phyloP scores from a whole-genome alignment of 2,113 vertebrate species.

The Zosterops japonicus region DNA sequence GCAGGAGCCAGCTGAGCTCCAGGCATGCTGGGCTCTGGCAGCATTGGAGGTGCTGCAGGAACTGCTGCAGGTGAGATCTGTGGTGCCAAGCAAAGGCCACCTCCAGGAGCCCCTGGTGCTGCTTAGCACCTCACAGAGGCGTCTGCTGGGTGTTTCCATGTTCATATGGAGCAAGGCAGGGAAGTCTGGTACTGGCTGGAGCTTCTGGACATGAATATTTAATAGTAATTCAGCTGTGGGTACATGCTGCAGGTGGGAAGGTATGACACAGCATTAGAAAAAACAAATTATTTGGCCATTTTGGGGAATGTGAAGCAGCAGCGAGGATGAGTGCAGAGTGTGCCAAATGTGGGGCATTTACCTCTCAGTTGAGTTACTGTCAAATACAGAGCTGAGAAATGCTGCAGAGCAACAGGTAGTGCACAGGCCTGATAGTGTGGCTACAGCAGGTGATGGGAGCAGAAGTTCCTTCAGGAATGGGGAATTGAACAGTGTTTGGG shows the following conservation, averaged over 20 bases:
- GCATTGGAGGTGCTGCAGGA: rapidly evolving
- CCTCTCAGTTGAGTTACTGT: neutral
- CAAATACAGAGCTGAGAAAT: neutral
- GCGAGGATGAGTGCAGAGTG: neutral
- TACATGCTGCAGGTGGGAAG: conserved; percentile 37
- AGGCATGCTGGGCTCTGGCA: rapidly evolving
- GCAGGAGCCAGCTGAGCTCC: neutral
- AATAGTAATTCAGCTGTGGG: conserved; percentile 7
- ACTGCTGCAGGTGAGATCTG: rapidly evolving
- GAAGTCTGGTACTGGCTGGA: neutral
- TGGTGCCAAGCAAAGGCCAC: neutral
- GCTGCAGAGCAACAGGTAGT: neutral
- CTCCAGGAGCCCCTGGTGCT: neutral
- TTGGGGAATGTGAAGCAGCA: neutral
- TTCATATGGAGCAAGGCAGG: neutral
- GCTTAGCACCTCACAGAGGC: rapidly evolving
- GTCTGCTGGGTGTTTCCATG: neutral
- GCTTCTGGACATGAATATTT: conserved; percentile 7
- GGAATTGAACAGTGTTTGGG: neutral
- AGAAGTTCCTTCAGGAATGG: neutral
- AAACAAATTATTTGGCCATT: conserved; percentile 51
- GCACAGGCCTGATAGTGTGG: neutral
- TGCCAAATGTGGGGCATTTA: neutral
- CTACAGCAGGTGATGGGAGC: neutral
- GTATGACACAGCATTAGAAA: conserved; percentile 44